These are phyloP conservation scores for Geotrypetes seraphini DNA, from an alignment of 2,797 vertebrate genomes.

Conservation along the genomic window DNA sequence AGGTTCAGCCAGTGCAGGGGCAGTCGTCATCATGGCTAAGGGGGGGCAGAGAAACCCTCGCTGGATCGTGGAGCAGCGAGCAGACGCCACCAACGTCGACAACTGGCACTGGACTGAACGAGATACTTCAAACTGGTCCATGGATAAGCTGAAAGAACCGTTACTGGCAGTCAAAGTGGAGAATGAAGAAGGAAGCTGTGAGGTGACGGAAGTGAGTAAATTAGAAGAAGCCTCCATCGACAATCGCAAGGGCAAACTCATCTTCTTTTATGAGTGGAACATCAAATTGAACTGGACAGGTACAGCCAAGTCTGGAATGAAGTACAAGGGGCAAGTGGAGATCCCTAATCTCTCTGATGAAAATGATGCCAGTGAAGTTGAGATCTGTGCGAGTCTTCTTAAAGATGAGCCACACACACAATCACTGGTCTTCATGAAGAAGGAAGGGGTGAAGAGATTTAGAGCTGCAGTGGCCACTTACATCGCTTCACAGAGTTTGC, in stretches of 20 bases:
- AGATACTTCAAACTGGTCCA: constrained; percentile 90
- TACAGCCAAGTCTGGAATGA: constrained; percentile 72
- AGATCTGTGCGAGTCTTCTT: constrained; percentile 76
- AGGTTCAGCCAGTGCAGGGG: no score
- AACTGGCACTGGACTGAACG: constrained; percentile 98
- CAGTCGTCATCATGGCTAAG: constrained; percentile 92
- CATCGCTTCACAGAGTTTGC: constrained; percentile 88
- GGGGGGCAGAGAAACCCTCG: constrained; percentile 96
- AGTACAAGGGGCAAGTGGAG: constrained; percentile 82
- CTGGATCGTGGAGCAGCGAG: constrained; percentile 93
- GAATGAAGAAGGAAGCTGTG: constrained; percentile 73
- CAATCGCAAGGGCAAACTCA: constrained; percentile 95
- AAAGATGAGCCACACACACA: constrained; percentile 93
- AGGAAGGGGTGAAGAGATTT: constrained; percentile 65
- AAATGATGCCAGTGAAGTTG: constrained; percentile 88
- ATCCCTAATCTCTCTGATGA: constrained; percentile 93
- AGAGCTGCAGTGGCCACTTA: constrained; percentile 75
- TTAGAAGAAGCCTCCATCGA: constrained; percentile 94
- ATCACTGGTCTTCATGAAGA: constrained; percentile 76
- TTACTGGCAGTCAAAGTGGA: constrained; percentile 73
- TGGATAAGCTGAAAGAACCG: constrained; percentile 78
- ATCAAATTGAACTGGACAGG: constrained; percentile 84
- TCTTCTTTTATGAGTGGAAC: constrained; percentile 95
- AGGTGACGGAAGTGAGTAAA: constrained; percentile 85
- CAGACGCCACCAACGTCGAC: constrained; percentile 93